Conservation (phyloP, 2,113 vertebrate species). For the Stigmatopora nigra region DNA sequence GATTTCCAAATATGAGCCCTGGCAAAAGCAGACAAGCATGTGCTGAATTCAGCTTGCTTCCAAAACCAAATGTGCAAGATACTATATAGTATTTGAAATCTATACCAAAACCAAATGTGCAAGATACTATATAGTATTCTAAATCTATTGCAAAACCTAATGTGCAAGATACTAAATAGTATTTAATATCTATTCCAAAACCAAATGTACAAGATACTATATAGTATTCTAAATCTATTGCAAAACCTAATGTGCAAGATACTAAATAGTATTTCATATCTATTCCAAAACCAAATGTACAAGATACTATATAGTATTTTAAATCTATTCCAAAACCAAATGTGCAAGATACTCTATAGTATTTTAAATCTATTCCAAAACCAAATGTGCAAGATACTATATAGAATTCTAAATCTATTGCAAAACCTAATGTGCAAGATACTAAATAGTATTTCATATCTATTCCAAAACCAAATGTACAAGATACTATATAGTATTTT, state of each 20-base stretch:
- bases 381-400: slow-evolving; percentile 2
- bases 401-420: neutral
- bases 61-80: slow-evolving; percentile 10
- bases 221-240: neutral
- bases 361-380: neutral
- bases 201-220: slow-evolving; percentile 2
- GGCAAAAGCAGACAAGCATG: slow-evolving; percentile 22
- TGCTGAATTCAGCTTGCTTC: neutral
- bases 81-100: neutral
- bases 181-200: neutral
- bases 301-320: neutral
- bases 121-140: neutral
- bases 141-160: slow-evolving; percentile 12
- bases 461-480: slow-evolving; percentile 10
- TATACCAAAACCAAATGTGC: slow-evolving; percentile 10
- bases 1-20: slow-evolving; percentile 98
- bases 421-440: slow-evolving; percentile 7
- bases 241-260: slow-evolving; percentile 7
- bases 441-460: neutral
- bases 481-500: neutral
- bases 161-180: neutral
- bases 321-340: slow-evolving; percentile 13
- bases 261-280: neutral
- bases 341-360: neutral
- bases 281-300: slow-evolving; percentile 10